A percentile compares a stretch with the other conserved stretches of the same genome.
Conservation (phyloP, 2,888 invertebrate genomes). For the Amphiduros pacificus region DNA sequence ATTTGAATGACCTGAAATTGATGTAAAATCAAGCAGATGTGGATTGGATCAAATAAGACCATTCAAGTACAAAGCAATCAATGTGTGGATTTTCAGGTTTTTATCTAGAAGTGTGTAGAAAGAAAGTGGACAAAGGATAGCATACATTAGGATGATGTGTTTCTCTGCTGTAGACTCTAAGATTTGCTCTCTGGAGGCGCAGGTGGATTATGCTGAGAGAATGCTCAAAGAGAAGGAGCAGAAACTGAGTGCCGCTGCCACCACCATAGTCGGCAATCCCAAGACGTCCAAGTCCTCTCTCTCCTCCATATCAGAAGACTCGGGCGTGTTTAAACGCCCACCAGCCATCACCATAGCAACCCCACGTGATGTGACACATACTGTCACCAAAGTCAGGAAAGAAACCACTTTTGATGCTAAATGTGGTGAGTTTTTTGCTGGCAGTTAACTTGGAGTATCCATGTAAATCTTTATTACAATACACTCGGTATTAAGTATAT, state of each 20-base stretch:
- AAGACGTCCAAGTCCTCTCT: too few species aligned
- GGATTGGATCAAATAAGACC: too few species aligned
- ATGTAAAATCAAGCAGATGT: too few species aligned
- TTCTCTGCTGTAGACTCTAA: not conserved
- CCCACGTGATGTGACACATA: not conserved
- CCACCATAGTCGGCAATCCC: not conserved
- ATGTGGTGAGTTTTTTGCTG: not conserved
- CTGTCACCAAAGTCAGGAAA: not conserved
- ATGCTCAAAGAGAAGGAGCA: slow-evolving; percentile 8
- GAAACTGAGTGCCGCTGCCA: not conserved
- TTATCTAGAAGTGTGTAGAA: too few species aligned
- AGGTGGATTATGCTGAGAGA: slow-evolving; percentile 8
- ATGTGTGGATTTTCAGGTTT: too few species aligned
- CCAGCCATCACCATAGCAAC: not conserved
- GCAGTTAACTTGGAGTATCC: not conserved
- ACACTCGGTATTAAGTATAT: not conserved
- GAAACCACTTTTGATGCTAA: slow-evolving; percentile 7
- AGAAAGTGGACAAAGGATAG: too few species aligned
- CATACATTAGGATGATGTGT: too few species aligned
- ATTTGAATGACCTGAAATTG: too few species aligned
- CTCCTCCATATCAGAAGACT: too few species aligned
- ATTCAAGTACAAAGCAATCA: too few species aligned
- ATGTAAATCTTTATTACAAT: not conserved
- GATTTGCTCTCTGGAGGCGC: slow-evolving; percentile 11
- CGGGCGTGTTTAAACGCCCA: not conserved